Evolutionary conservation across 2,797 vertebrate species (phyloP).

Genomic region (Simalia tracyae): DNA sequence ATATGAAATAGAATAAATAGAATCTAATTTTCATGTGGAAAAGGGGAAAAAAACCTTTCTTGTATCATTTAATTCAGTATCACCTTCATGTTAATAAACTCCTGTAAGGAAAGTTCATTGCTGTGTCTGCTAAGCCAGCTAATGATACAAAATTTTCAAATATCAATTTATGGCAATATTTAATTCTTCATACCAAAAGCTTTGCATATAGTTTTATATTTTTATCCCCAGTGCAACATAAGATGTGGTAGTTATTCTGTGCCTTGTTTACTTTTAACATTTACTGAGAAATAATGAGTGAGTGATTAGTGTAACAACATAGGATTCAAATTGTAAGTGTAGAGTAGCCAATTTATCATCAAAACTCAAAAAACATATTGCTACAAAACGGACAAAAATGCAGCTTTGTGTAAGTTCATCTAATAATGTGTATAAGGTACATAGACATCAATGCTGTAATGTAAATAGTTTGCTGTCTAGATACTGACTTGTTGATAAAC

Average conservation of each 20-base stretch:
- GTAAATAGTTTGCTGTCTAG: neutral
- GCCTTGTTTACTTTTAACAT: neutral
- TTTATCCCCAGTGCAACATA: neutral
- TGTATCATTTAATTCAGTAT: neutral
- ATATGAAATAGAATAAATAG: slow-evolving; percentile 10
- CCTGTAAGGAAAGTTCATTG: neutral
- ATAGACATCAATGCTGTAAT: neutral
- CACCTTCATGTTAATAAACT: neutral
- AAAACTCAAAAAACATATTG: neutral
- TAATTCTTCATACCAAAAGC: neutral
- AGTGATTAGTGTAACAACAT: neutral
- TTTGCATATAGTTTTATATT: neutral
- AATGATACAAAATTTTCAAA: neutral
- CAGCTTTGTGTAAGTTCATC: neutral
- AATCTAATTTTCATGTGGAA: neutral
- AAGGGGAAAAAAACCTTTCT: accelerated
- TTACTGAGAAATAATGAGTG: neutral
- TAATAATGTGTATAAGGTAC: neutral
- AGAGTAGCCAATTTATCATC: neutral
- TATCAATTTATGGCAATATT: slow-evolving; percentile 3
- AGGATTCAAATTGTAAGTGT: neutral
- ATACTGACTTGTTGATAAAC: neutral
- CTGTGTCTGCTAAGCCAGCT: neutral
- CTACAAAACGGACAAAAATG: no score
- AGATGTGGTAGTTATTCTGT: neutral